Base-by-base conservation (phyloP, 2,888 invertebrate species). In the Operophtera brumata region DNA sequence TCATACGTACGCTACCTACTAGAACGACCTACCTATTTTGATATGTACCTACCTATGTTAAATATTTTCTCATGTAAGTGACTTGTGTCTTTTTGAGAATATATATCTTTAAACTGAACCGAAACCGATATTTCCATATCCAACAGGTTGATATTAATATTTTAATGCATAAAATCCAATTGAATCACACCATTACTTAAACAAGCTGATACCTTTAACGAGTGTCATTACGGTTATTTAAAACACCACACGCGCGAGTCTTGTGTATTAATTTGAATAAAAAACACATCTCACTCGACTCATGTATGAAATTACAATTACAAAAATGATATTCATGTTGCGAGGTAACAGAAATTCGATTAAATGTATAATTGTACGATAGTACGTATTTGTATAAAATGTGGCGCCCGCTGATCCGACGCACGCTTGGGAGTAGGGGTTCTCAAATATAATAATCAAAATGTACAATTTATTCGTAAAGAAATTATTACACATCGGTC, bases 291-390 rank as follows among this genome's bases (percentile, higher is more conserved):
- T 9, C 14, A 40, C 47, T 46, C 40, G 42, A 43, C 53, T 63
- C 63, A 62, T 63, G 61, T 65, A 62, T 63, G 63, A 62, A 63
- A 65, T 65, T 65, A 65, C 61, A 57, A 61, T 58, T 46, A 46
- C 41, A 26, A 44, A 57, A 49, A 57, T 57, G 44, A 56, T 59
- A 51, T 64, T 60, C 58, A 48, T 54, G 46, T 54, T 46, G 30
- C 12, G 41, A 30, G 34, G 53, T 46, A 34, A 36, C 49, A 39
- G 30, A 40, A 34, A 47, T 47, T 39, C 42, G 43, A 47, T 50
- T 46, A 47, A 43, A 30, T 14, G 32, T 46, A 32, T 49, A 41
- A 47, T 37, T 36, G 46, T 25, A 35, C 4, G 20, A 20, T 20
- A 20, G 20, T 20, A 20, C 20, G 20, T 20, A 20, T 20, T 20